Percentiles rank a stretch among this genome's conserved stretches.
phyloP scores from a whole-genome alignment of 1,140 invertebrate species.

The Hestina assimilis region DNA sequence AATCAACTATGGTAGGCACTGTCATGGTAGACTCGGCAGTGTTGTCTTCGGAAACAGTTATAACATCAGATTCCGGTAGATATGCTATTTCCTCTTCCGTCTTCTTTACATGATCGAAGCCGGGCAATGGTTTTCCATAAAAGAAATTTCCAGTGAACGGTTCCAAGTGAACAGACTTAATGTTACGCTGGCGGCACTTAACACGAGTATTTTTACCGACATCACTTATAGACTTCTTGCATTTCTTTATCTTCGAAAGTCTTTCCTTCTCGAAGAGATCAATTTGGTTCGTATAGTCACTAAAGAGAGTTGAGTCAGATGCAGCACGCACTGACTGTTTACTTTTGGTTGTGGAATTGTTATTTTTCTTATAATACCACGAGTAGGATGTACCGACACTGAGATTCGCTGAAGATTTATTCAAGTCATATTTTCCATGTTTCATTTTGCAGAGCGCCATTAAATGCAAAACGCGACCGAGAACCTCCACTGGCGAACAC shows the following conservation, averaged over 20 bases:
- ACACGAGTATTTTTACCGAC: slow-evolving; percentile 52
- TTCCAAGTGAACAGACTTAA: slow-evolving; percentile 62
- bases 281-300: slow-evolving; percentile 76
- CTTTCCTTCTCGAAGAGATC: slow-evolving; percentile 68
- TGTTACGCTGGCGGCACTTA: slow-evolving; percentile 53
- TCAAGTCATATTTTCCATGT: slow-evolving; percentile 80
- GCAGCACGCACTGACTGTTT: slow-evolving; percentile 52
- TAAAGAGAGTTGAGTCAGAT: slow-evolving; percentile 76
- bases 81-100: slow-evolving; percentile 65
- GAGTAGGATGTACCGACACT: slow-evolving; percentile 73
- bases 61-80: slow-evolving; percentile 64
- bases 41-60: slow-evolving; percentile 58
- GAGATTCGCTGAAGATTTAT: slow-evolving; percentile 75
- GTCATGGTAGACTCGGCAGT: slow-evolving; percentile 54
- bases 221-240: slow-evolving; percentile 61
- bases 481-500: slow-evolving; percentile 49
- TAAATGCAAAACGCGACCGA: slow-evolving; percentile 50
- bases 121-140: slow-evolving; percentile 66
- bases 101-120: slow-evolving; percentile 54
- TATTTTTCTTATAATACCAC: slow-evolving; percentile 73
- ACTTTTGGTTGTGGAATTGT: slow-evolving; percentile 56
- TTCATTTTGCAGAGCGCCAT: slow-evolving; percentile 71
- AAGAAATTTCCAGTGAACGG: slow-evolving; percentile 71
- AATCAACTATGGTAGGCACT: slow-evolving; percentile 54
- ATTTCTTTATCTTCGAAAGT: slow-evolving; percentile 44